Evolutionary conservation across 1,140 invertebrate species (phyloP).

Genomic region (Achatina immaculata): DNA sequence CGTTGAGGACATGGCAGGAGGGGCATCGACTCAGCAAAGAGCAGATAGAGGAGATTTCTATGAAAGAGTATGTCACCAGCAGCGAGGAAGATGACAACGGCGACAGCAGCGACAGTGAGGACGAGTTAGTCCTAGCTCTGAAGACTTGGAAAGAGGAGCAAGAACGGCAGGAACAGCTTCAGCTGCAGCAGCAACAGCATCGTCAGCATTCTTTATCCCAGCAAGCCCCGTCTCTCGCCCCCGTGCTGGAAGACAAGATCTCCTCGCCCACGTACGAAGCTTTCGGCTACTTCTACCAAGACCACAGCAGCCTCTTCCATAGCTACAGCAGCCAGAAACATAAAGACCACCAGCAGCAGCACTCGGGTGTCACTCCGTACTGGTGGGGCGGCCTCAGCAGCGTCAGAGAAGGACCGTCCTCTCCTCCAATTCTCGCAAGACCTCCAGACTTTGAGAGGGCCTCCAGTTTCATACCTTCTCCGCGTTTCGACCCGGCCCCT

Average conservation of each 20-base stretch:
- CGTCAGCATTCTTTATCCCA: slow-evolving; percentile 6
- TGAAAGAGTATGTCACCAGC: slow-evolving; percentile 36
- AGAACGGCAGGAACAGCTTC: slow-evolving; percentile 13
- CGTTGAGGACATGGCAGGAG: slow-evolving; percentile 28
- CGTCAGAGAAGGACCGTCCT: slow-evolving; percentile 31
- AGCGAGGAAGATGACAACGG: slow-evolving; percentile 25
- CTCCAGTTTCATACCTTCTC: background rate
- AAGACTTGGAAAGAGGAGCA: slow-evolving; percentile 31
- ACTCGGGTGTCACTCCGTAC: background rate
- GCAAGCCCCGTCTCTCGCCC: background rate
- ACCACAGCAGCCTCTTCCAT: background rate
- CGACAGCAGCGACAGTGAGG: slow-evolving; percentile 28
- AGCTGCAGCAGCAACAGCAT: slow-evolving; percentile 12
- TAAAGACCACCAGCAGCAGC: slow-evolving; percentile 3
- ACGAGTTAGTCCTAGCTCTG: slow-evolving; percentile 28
- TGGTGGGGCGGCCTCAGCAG: slow-evolving; percentile 36
- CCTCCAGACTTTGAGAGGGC: background rate
- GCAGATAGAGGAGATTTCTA: slow-evolving; percentile 19
- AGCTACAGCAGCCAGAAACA: background rate
- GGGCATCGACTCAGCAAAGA: background rate
- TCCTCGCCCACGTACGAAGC: background rate
- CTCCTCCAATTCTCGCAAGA: slow-evolving; percentile 17
- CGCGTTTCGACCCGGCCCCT: background rate
- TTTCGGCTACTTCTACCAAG: slow-evolving; percentile 17
- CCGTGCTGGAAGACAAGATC: slow-evolving; percentile 8